Conservation (phyloP, 2,888 invertebrate genomes). For the Standfussiana lucernea region DNA sequence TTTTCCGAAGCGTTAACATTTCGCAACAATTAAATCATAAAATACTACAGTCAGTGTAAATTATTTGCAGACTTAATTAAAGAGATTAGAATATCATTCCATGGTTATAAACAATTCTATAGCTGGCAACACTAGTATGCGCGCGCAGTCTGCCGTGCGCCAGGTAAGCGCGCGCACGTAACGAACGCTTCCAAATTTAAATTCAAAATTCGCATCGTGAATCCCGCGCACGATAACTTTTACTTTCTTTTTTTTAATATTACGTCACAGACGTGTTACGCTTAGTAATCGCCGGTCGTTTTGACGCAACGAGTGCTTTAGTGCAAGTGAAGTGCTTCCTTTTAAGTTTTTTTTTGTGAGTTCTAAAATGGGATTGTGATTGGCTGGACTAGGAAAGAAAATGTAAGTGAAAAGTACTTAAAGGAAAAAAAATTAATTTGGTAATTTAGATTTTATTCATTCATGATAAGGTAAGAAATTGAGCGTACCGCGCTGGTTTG, state of each 20-base stretch:
- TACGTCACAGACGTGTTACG: slow-evolving; percentile 70
- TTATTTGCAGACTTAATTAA: slow-evolving; percentile 33
- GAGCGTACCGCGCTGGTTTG: no score
- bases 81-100: slow-evolving; percentile 37
- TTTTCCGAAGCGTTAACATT: slow-evolving; percentile 2
- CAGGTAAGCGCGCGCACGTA: slow-evolving; percentile 83
- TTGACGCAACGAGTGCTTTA: slow-evolving; percentile 64
- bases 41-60: slow-evolving; percentile 6
- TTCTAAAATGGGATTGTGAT: slow-evolving; percentile 65
- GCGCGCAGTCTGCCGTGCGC: slow-evolving; percentile 79
- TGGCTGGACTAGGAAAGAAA: slow-evolving; percentile 32
- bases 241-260: slow-evolving; percentile 77
- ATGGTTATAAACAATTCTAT: slow-evolving; percentile 27
- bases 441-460: background rate
- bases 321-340: slow-evolving; percentile 64
- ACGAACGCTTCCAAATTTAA: slow-evolving; percentile 67
- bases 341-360: slow-evolving; percentile 52
- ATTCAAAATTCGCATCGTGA: slow-evolving; percentile 70
- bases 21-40: background rate
- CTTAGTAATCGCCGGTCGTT: slow-evolving; percentile 67
- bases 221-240: slow-evolving; percentile 73
- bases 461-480: background rate
- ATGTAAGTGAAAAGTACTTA: slow-evolving; percentile 54
- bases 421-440: background rate
- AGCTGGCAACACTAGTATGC: slow-evolving; percentile 68